Conservation (phyloP, 1,140 invertebrate genomes). For the Paracyclopina nana region DNA sequence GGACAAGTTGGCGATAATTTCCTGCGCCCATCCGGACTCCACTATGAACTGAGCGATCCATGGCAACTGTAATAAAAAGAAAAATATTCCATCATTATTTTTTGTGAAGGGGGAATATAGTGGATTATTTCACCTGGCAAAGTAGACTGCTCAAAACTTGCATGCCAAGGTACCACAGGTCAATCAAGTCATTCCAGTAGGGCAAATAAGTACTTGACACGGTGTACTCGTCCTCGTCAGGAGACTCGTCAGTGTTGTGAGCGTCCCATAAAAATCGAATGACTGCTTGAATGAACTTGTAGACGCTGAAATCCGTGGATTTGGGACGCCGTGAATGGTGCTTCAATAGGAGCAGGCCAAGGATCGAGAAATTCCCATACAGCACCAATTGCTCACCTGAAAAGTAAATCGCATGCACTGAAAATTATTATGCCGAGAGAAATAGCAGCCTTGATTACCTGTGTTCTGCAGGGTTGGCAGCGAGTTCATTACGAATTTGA, state of each 20-base stretch:
- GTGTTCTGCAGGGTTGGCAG: slow-evolving; percentile 59
- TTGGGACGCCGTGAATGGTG: slow-evolving; percentile 52
- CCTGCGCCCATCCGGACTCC: slow-evolving; percentile 21
- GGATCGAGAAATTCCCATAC: slow-evolving; percentile 56
- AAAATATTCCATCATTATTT: neutral
- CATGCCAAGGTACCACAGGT: slow-evolving; percentile 82
- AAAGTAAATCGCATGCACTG: too few species aligned
- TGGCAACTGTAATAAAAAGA: slow-evolving; percentile 20
- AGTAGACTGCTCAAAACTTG: slow-evolving; percentile 64
- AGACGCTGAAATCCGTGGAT: slow-evolving; percentile 56
- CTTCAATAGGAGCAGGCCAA: slow-evolving; percentile 60
- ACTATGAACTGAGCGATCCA: slow-evolving; percentile 22
- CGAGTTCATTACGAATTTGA: slow-evolving; percentile 68
- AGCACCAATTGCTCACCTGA: slow-evolving; percentile 49
- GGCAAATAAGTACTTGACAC: slow-evolving; percentile 65
- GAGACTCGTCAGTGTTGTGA: slow-evolving; percentile 56
- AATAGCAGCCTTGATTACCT: slow-evolving; percentile 1
- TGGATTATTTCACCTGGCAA: slow-evolving; percentile 60
- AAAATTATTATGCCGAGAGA: neutral
- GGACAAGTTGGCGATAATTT: slow-evolving; percentile 18
- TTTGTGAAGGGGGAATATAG: slow-evolving; percentile 64
- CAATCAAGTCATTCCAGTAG: slow-evolving; percentile 65
- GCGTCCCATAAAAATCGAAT: slow-evolving; percentile 81
- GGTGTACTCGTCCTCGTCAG: slow-evolving; percentile 52
- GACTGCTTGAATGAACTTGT: slow-evolving; percentile 58